phyloP scores from a whole-genome alignment of 2,888 invertebrate genomes.

The Pelosia muscerda region DNA sequence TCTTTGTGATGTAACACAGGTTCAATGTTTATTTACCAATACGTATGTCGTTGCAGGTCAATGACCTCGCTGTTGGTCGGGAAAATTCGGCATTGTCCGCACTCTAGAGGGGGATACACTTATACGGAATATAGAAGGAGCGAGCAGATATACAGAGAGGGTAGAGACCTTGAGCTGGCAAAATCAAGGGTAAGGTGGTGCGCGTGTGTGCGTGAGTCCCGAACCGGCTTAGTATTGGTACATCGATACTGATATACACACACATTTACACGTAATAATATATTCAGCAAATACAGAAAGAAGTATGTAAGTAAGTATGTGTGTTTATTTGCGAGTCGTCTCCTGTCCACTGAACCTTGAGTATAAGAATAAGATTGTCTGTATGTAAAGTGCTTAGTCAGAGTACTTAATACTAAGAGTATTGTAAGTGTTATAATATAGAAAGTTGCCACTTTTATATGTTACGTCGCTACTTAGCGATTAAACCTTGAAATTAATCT shows the following conservation, averaged over 20 bases:
- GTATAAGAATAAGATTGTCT: constrained; percentile 51
- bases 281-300: constrained; percentile 54
- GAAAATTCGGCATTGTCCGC: constrained; percentile 81
- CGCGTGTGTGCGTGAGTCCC: constrained; percentile 71
- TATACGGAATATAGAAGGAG: constrained; percentile 66
- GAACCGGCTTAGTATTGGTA: constrained; percentile 66
- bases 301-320: constrained; percentile 43
- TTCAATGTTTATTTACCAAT: constrained; percentile 85
- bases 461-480: neutral
- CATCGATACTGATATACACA: constrained; percentile 49
- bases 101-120: constrained; percentile 72
- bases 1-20: constrained; percentile 71
- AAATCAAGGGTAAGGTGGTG: constrained; percentile 85
- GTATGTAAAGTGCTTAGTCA: constrained; percentile 39
- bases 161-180: constrained; percentile 87
- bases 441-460: constrained; percentile 17
- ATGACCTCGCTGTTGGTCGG: constrained; percentile 78
- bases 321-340: constrained; percentile 51
- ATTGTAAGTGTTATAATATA: constrained; percentile 38
- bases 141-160: constrained; percentile 72
- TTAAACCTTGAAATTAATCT: constrained; percentile 4
- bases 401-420: constrained; percentile 30
- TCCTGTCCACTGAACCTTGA: constrained; percentile 58
- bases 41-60: constrained; percentile 77
- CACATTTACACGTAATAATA: constrained; percentile 45